Conservation (phyloP, 2,888 invertebrate genomes). For the Chrysotoxum bicinctum region DNA sequence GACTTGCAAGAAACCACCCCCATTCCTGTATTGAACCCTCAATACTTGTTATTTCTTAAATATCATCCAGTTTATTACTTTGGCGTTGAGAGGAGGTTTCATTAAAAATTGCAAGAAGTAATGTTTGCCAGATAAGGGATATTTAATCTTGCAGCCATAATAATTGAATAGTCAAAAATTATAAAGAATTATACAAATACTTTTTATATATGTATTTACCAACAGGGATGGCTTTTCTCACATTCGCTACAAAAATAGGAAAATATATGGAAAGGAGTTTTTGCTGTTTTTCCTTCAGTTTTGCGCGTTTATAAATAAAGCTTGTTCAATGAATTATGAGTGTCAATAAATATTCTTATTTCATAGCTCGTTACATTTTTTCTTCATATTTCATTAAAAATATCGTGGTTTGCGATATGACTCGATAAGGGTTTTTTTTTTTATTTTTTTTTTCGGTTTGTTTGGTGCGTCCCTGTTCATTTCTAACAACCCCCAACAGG, state of each 20-base stretch:
- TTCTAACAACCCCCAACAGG: constrained; percentile 20
- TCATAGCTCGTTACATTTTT: constrained; percentile 76
- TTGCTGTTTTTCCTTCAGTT: constrained; percentile 19
- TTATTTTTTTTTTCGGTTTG: constrained; percentile 21
- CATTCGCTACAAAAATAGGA: neutral
- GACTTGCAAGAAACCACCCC: too few relatives aligned
- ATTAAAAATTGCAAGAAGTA: too few relatives aligned
- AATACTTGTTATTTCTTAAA: too few relatives aligned
- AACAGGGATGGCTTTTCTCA: neutral
- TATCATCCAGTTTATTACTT: too few relatives aligned
- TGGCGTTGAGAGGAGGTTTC: too few relatives aligned
- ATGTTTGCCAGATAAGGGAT: too few relatives aligned
- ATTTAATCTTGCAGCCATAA: too few relatives aligned
- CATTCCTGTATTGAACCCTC: too few relatives aligned
- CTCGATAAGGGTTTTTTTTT: constrained; percentile 57
- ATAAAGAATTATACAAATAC: neutral
- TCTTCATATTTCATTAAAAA: constrained; percentile 73
- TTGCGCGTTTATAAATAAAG: constrained; percentile 34
- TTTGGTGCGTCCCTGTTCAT: constrained; percentile 4
- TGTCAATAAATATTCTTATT: constrained; percentile 76
- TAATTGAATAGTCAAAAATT: neutral
- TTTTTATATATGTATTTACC: neutral
- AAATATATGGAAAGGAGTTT: constrained; percentile 19
- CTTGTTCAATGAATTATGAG: constrained; percentile 75
- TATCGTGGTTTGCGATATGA: constrained; percentile 71